Evolutionary conservation across 2,113 vertebrate species (phyloP), one percentile per base, ranked within the genome.

Genomic region (Dendropsophus ebraccatus): DNA sequence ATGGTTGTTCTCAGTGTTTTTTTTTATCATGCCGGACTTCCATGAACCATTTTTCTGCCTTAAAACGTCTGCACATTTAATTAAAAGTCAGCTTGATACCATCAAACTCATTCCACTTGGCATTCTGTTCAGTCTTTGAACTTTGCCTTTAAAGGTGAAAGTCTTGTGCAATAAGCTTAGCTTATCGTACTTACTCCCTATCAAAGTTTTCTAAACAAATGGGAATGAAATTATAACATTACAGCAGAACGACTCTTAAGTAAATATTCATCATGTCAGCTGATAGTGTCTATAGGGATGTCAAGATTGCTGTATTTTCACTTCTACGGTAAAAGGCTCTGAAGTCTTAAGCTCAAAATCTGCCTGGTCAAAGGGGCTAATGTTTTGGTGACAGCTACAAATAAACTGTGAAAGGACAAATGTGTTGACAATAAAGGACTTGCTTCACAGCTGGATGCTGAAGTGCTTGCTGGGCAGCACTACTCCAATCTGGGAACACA

Each of bases 391-490:
- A 70, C 76, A 80, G 84, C 62, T 62, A n/a, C 50, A 81, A 72
- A 87, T 87, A 87, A 87, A 87, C 85, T 81, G 84, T 81, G 73
- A 62, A 81, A 87, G 73, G 67, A 87, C 77, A 81, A 87, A 87
- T 73, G 78, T 73, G 84, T 70, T 30, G 85, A 87, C 77, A 87
- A 54, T 74, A 62, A 81, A 60, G 67, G 52, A 87, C 47, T 87
- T 73, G 37, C 85, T 81, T 49, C 85, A 74, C 85, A 87, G 85
- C 85, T 81, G 85, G 85, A 81, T 52, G n/a, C 41, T 75, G 37
- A 62, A 80, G 35, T 45, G 67, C 52, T 14, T 74, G 13, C 60
- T 35, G 77, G 78, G 69, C 69, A 50, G 19, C 28, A 12, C 28
- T 25, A 45, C 37, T 79, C 54, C 8, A 60, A 62, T 60, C 52